Conservation (phyloP, 2,797 vertebrate genomes). For the Acanthurus leucopareius region DNA sequence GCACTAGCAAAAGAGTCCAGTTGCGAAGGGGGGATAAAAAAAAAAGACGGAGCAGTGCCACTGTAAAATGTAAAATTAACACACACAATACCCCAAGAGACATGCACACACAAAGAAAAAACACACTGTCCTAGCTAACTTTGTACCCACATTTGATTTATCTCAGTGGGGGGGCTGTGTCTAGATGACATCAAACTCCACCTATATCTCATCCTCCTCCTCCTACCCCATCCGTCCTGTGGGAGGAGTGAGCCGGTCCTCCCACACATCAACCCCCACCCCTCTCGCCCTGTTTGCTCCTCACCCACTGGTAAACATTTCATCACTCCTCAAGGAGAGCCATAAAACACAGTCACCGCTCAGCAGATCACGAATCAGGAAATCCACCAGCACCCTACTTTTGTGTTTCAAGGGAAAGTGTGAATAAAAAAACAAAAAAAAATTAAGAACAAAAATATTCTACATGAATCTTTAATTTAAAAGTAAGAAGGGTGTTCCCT, state of each 20-base stretch:
- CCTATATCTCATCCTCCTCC: conserved; percentile 60
- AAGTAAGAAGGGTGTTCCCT: conserved; percentile 55
- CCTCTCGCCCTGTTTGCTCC: conserved; percentile 55
- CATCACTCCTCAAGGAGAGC: conserved; percentile 82
- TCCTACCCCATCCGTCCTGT: conserved; percentile 27
- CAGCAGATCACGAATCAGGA: conserved; percentile 42
- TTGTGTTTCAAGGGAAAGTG: conserved; percentile 21
- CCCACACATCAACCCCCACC: conserved; percentile 54
- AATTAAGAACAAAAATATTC: conserved; percentile 18
- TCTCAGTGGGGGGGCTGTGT: conserved; percentile 48
- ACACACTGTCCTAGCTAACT: conserved; percentile 40
- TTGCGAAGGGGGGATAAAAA: conserved; percentile 17
- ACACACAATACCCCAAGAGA: conserved; percentile 2
- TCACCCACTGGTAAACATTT: conserved; percentile 79
- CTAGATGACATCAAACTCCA: conserved; percentile 71
- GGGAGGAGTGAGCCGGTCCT: conserved; percentile 48
- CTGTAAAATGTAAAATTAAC: background rate
- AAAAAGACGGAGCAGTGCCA: background rate
- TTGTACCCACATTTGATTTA: conserved; percentile 66
- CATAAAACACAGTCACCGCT: conserved; percentile 64
- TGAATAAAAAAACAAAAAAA: conserved; percentile 1
- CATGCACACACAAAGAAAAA: conserved; percentile 10
- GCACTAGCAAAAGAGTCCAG: background rate
- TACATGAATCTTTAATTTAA: conserved; percentile 42
- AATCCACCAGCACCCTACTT: conserved; percentile 39